Conservation (phyloP, 2,113 vertebrate species). For the Albula goreensis region DNA sequence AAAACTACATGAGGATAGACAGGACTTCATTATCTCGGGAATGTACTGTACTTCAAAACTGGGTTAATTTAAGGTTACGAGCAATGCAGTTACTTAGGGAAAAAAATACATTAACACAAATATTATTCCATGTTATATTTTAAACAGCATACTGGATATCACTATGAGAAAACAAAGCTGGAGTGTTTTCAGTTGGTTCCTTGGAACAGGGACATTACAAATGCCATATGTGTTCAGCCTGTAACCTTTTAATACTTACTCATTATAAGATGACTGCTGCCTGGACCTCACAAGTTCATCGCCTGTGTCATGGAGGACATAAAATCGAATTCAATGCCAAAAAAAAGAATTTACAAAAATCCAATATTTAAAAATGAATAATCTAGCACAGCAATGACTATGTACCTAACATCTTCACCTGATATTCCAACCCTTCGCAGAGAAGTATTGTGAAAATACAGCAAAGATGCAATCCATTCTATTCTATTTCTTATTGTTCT, state of each 20-base stretch:
- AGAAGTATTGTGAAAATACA: neutral
- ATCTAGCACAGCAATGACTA: too few relatives aligned
- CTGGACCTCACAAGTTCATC: conserved; percentile 87
- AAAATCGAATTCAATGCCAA: neutral
- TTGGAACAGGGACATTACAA: neutral
- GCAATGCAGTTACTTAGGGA: neutral
- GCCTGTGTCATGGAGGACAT: conserved; percentile 68
- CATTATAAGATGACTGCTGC: conserved; percentile 68
- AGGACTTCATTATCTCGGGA: neutral
- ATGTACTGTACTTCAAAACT: neutral
- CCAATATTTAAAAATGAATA: neutral
- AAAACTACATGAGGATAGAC: neutral
- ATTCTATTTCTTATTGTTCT: too few relatives aligned
- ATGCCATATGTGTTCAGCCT: neutral
- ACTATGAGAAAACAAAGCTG: neutral
- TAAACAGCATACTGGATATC: neutral
- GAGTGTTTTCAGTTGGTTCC: too few relatives aligned
- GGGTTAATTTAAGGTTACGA: neutral
- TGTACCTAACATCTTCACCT: neutral
- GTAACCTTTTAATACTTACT: conserved; percentile 77
- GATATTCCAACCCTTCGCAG: neutral
- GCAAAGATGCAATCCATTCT: neutral
- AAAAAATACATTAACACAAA: neutral
- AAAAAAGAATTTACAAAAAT: neutral
- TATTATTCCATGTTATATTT: neutral